Base-by-base conservation (phyloP, 2,113 vertebrate genomes). In the Crotalus tigris region DNA sequence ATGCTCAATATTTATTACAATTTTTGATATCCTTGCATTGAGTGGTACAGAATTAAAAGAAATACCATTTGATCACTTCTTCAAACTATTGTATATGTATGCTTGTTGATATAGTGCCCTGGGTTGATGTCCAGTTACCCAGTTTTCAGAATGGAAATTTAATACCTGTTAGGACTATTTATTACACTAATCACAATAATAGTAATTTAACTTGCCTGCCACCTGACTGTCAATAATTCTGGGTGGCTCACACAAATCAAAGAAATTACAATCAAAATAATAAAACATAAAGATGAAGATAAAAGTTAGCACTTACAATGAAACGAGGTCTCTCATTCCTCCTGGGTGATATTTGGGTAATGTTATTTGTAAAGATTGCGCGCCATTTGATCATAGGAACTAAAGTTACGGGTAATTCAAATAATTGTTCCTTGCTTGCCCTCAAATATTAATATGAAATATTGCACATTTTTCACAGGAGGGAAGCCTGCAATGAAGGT, bases 401-500 rank as follows among this genome's bases (percentile, higher is more conserved):
- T 92, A 29, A 24, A 33, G 21, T 58, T 44, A 39, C 4, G 19
- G 24, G 26, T 15, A 49, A 15, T 92, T 15, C 3, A 92, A 17
- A 64, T 58, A 91, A 7, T 55, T 21, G 55, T 91, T 57, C 54
- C 23, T 24, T 29, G 10, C 1, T 29, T 21, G 15, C 17, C 39
- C 5, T 54, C 26, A 51, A 5, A 53, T 75, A n/a, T 21, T 24
- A 12, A 11, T 54, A 91, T 57, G 7, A n/a, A 0, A 44, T 88
- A 2, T 85, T 93, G 0, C 2, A 1, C 24, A 11, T 33, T 94
- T 81, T 89, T 91, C 85, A 53, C 94, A 99, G 99, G 0, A 97
- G 99, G 90, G 99, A 99, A 96, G 98, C 98, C 8, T 99, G 99
- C 95, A 99, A 99, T 8, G 99, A 99, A 96, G 99, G 99, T 19